Evolutionary conservation across 2,113 vertebrate genomes (phyloP).

Genomic region (Otus sunia): DNA sequence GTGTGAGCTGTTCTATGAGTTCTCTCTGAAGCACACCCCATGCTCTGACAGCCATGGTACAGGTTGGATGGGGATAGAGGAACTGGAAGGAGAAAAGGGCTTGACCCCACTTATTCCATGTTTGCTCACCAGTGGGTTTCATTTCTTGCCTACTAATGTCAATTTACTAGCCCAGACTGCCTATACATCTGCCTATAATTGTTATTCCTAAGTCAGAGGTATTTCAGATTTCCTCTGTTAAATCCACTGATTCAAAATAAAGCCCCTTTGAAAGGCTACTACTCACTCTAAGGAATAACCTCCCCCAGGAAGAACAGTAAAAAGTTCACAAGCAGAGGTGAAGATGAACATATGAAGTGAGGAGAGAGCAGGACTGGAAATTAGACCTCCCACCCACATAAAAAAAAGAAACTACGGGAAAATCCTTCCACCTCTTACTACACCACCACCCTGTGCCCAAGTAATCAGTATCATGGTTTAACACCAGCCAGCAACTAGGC

Average conservation of each 20-base stretch:
- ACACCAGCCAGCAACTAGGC: no score
- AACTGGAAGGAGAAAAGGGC: background rate
- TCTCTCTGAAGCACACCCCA: background rate
- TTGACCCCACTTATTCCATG: rapidly evolving
- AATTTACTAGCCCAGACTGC: background rate
- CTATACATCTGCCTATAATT: background rate
- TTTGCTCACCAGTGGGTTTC: background rate
- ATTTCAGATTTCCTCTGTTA: background rate
- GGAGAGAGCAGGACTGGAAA: background rate
- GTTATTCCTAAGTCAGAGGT: background rate
- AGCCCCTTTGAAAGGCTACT: background rate
- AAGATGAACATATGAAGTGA: background rate
- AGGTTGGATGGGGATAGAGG: background rate
- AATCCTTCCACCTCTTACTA: background rate
- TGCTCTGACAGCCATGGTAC: rapidly evolving
- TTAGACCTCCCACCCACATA: background rate
- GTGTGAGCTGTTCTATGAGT: background rate
- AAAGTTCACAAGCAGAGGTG: background rate
- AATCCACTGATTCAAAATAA: background rate
- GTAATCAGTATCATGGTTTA: background rate
- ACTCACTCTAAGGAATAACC: background rate
- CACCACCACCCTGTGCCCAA: background rate
- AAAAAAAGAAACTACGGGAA: background rate
- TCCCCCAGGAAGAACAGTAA: background rate
- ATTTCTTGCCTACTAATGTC: background rate